Percentiles rank a stretch among this genome's conserved stretches.
These are phyloP conservation scores for Apamea sordens DNA, from an alignment of 2,888 invertebrate species.

Conservation along the genomic window DNA sequence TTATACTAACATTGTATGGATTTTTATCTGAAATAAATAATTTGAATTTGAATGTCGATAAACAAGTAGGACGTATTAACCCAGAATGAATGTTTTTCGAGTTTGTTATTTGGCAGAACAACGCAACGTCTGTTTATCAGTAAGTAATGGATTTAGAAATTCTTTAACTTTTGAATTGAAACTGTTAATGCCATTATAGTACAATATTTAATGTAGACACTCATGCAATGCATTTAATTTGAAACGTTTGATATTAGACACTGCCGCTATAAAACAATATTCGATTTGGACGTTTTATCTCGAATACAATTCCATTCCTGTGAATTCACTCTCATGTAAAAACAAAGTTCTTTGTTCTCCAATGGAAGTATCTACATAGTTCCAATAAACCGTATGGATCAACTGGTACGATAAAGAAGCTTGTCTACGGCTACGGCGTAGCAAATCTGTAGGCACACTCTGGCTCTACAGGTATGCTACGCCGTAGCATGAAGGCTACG, in stretches of 20 bases:
- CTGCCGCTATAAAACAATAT: not conserved
- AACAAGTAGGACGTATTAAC: too few relatives aligned
- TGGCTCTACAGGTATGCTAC: conserved; percentile 34
- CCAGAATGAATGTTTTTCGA: not conserved
- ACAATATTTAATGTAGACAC: not conserved
- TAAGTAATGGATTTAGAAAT: too few relatives aligned
- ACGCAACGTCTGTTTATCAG: not conserved
- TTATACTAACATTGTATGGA: too few relatives aligned
- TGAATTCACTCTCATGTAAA: not conserved
- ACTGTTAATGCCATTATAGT: fast-evolving
- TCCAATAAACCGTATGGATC: conserved; percentile 24
- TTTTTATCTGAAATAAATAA: too few relatives aligned
- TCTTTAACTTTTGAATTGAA: not conserved
- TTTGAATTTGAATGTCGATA: not conserved
- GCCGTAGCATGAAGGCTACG: conserved; percentile 39
- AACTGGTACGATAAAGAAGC: conserved; percentile 12
- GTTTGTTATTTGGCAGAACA: not conserved
- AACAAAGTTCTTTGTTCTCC: conserved; percentile 9
- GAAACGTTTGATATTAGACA: not conserved
- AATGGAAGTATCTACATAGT: not conserved
- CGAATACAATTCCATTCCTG: conserved; percentile 12
- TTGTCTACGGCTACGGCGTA: conserved; percentile 36
- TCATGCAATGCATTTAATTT: not conserved
- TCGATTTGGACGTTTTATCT: not conserved
- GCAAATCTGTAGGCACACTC: conserved; percentile 15